Base-by-base conservation (phyloP, 2,888 invertebrate species). In the Eupelmus urozonus region DNA sequence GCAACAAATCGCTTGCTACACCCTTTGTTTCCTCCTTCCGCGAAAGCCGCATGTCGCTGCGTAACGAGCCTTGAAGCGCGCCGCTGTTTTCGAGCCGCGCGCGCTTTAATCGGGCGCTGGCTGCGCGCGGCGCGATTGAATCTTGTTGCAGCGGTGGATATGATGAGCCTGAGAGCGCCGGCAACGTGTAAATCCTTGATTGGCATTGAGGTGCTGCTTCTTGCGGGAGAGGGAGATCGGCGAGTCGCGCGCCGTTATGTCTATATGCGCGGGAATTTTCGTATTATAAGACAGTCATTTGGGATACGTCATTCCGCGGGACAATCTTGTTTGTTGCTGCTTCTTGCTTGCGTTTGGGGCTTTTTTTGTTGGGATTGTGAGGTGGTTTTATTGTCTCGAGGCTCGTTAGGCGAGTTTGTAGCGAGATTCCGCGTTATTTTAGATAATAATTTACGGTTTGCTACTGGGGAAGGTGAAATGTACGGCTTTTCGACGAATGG, bases 141-240 rank as follows among this genome's bases (percentile, higher is more conserved):
- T 57, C 55, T 55, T 23, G 55, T 45, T 45, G 16, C 16, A 16
- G 45, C 13, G 16, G 13, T 45, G 13, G 2, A 45, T 7, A 45
- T 45, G 9, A 7, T 45, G 9, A 16, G 45, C 34, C 16, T 23
- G 20, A 20, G 25, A 42, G 23, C n/a, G 57, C 2, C 42, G 71
- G 27, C 34, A 11, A 23, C 62, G 65, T 45, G 73, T 49, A 59
- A 49, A 57, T 45, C 55, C 42, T 55, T 73, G 73, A 73, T 73
- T 73, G 73, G 55, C 29, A 18, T 49, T 20, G 18, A 65, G 45
- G 18, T 40, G 71, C 49, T 34, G n/a, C n/a, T n/a, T 59, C 70
- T 29, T 29, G 16, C 60, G 63, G 11, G 18, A 55, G 57, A 57
- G 3, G 34, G 42, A n/a, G 23, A 57, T 57, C 69, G 25, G 42